Base-by-base conservation (phyloP, 2,888 invertebrate genomes). In the Chesias legatella region DNA sequence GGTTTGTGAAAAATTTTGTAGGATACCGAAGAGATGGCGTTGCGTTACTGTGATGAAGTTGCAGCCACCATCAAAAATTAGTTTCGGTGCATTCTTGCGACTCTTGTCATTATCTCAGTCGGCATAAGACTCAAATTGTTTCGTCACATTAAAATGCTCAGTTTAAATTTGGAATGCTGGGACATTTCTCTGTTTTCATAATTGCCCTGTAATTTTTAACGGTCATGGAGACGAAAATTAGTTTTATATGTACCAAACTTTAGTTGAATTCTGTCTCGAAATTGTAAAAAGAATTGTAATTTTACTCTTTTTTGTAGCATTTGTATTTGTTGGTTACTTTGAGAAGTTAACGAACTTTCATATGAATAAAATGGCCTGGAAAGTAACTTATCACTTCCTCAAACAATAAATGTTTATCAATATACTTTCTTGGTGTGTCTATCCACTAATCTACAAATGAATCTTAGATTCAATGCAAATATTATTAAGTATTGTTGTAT, bases 1-100 rank as follows among this genome's bases (percentile, higher is more conserved):
- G 79, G 79, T 81, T 81, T 77, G 78, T 79, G 80, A 83, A 83
- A 85, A 82, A 79, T 83, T 85, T 84, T 79, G 77, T 73, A 58
- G 75, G 73, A 77, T 77, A 76, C 71, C 76, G 71, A 70, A 82
- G 74, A 86, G 86, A 88, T 86, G 88, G 86, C 86, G 85, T 72
- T 84, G 85, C 84, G 82, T 69, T 81, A 35, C 45, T 35, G 39
- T 48, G 52, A 55, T 52, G 50, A 48, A 52, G 73, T 69, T 58
- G 59, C 69, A 64, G 56, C 60, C 65, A 75, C 73, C 67, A 73
- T 75, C 78, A 75, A 78, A 79, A 76, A 77, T 73, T 77, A 66
- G 72, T 73, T 68, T 55, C 54, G 51, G 46, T 29, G 42, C 22
- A 36, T 31, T 40, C 46, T 37, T 36, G 38, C 53, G 42, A 66